Evolutionary conservation across 1,140 invertebrate genomes (phyloP).

Genomic region (Drosophila nasuta): DNA sequence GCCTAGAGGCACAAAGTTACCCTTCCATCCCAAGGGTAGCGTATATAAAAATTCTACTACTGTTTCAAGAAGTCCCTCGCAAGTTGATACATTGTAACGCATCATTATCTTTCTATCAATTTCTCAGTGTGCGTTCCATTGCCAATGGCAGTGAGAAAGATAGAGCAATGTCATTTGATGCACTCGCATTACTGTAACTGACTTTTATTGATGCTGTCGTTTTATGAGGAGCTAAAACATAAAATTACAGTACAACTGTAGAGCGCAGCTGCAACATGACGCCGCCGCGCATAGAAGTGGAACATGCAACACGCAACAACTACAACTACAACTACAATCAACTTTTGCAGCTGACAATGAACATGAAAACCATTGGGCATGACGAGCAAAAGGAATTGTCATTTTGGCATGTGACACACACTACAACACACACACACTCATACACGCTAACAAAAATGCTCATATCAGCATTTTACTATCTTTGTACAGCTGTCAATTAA

Average conservation of each 20-base stretch:
- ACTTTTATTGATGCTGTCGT: constrained; percentile 50
- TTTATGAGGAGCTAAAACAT: constrained; percentile 28
- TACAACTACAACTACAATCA: constrained; percentile 2
- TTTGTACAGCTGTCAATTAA: constrained; percentile 72
- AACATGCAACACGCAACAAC: constrained; percentile 41
- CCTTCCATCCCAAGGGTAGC: too few species aligned
- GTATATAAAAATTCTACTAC: too few species aligned
- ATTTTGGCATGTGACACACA: constrained; percentile 60
- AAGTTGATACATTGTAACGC: constrained; percentile 25
- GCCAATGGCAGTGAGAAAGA: constrained; percentile 11
- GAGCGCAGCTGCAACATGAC: constrained; percentile 23
- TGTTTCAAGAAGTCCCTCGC: background rate
- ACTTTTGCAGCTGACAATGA: constrained; percentile 47
- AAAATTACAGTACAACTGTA: constrained; percentile 8
- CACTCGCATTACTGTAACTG: constrained; percentile 22
- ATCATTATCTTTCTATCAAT: constrained; percentile 28
- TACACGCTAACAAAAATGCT: background rate
- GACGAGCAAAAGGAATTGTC: constrained; percentile 52
- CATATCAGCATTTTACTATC: constrained; percentile 74
- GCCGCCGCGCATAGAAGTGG: background rate
- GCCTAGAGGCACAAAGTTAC: too few species aligned
- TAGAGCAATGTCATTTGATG: constrained; percentile 39
- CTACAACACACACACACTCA: constrained; percentile 29
- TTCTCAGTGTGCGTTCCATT: constrained; percentile 18
- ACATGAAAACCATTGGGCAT: constrained; percentile 52